Evolutionary conservation across 2,113 vertebrate species (phyloP).

Genomic region (Upupa epops): DNA sequence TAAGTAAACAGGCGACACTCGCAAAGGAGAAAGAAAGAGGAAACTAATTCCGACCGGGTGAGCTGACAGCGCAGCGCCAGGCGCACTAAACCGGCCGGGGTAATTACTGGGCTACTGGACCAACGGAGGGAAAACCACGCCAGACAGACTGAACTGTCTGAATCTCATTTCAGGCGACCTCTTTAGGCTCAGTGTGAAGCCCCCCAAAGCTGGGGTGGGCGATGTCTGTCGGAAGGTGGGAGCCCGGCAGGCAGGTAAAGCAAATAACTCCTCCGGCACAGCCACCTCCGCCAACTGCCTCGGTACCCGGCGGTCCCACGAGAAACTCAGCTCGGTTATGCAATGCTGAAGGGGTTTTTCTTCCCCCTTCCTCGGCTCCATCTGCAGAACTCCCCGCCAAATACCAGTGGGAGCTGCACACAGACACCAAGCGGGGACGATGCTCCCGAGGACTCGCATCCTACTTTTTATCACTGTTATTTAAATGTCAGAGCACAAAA

Average conservation of each 20-base stretch:
- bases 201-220: constrained; percentile 6
- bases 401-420: not conserved
- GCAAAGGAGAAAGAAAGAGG: constrained; percentile 71
- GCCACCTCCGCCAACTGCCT: constrained; percentile 22
- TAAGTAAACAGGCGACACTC: constrained; percentile 83
- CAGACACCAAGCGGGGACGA: not conserved
- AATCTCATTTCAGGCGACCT: constrained; percentile 68
- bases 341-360: constrained; percentile 45
- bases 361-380: not conserved
- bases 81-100: constrained; percentile 71
- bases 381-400: not conserved
- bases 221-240: not conserved
- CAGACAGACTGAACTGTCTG: constrained; percentile 74
- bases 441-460: not conserved
- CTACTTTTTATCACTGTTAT: constrained; percentile 6
- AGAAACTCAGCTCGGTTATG: constrained; percentile 32
- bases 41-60: constrained; percentile 81
- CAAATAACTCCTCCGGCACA: constrained; percentile 35
- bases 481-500: constrained; percentile 68
- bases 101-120: constrained; percentile 68
- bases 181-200: constrained; percentile 63
- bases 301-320: not conserved
- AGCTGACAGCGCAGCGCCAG: constrained; percentile 70
- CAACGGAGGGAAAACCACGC: constrained; percentile 69
- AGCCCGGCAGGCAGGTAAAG: constrained; percentile 42